Percentiles rank a stretch among this genome's conserved stretches.
Conservation (phyloP, 2,113 vertebrate species). For the Eptesicus fuscus region DNA sequence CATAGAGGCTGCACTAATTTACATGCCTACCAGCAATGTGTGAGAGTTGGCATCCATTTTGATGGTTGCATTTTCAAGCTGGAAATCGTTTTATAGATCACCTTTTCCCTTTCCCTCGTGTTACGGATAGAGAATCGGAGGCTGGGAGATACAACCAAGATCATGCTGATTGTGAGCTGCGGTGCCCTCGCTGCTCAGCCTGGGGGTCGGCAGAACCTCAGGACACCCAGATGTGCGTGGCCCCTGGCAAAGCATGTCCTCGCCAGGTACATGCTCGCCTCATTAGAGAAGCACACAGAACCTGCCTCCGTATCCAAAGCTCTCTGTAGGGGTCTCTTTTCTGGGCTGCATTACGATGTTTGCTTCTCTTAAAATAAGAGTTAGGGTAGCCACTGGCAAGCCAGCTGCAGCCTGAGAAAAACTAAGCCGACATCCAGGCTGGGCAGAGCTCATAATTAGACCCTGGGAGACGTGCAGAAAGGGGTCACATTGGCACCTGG, state of each 20-base stretch:
- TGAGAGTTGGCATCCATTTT: neutral
- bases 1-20: neutral
- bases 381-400: neutral
- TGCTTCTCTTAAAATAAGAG: neutral
- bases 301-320: neutral
- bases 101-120: neutral
- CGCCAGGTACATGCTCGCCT: neutral
- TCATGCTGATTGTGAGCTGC: neutral
- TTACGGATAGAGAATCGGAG: neutral
- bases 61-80: neutral
- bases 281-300: neutral
- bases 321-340: neutral
- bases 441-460: neutral
- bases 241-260: neutral
- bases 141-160: neutral
- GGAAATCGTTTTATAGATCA: neutral
- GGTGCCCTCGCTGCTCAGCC: neutral
- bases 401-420: neutral
- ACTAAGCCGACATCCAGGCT: neutral
- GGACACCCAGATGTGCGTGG: neutral
- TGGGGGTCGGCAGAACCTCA: neutral
- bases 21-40: neutral
- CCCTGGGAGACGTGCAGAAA: neutral
- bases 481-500: constrained; percentile 10
- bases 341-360: neutral